Evolutionary conservation across 2,113 vertebrate genomes (phyloP).

Genomic region (Caranx ignobilis): DNA sequence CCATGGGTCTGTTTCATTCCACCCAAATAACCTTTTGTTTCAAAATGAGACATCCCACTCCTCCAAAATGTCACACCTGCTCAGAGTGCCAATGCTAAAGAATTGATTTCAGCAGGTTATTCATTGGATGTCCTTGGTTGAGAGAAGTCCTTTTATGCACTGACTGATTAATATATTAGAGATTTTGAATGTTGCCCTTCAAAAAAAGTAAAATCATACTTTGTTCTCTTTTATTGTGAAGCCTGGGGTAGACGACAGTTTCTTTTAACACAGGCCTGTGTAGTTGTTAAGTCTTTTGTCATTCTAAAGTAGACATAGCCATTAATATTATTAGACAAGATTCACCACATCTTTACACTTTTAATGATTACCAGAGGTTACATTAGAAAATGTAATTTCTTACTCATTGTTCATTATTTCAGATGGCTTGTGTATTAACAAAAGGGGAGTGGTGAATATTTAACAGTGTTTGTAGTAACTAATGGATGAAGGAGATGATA

Average conservation of each 20-base stretch:
- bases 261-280: no score
- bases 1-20: neutral
- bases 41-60: slow-evolving; percentile 6
- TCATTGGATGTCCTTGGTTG: neutral
- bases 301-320: neutral
- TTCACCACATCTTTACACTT: neutral
- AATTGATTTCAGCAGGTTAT: neutral
- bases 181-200: neutral
- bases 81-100: neutral
- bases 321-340: neutral
- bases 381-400: neutral
- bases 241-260: neutral
- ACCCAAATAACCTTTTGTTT: slow-evolving; percentile 9
- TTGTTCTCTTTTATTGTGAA: neutral
- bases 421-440: neutral
- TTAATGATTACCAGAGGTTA: neutral
- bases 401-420: neutral
- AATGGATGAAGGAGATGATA: neutral
- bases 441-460: neutral
- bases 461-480: neutral
- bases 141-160: neutral
- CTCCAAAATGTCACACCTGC: slow-evolving; percentile 7
- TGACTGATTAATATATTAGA: neutral
- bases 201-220: neutral
- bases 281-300: neutral